These are phyloP conservation scores for Ceratina japonica DNA, from an alignment of 1,140 invertebrate genomes.

Conservation along the genomic window DNA sequence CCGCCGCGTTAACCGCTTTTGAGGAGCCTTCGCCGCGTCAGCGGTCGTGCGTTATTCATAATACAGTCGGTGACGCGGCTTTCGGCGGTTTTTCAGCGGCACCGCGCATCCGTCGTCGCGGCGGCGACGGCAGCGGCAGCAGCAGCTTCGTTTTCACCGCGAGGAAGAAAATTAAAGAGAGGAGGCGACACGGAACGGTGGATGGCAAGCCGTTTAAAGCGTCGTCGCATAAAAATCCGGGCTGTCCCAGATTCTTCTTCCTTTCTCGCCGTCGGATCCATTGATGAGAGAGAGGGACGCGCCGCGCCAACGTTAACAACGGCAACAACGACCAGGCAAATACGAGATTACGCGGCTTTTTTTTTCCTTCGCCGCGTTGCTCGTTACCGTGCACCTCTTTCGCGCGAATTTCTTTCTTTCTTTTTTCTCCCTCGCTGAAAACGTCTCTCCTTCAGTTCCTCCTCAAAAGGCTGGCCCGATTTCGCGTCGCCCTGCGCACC, in stretches of 20 bases:
- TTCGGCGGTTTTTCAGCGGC: neutral
- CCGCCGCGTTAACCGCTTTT: constrained; percentile 46
- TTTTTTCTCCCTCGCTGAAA: neutral
- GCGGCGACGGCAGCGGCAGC: too few relatives aligned
- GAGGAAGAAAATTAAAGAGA: neutral
- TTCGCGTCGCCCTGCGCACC: neutral
- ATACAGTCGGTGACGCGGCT: neutral
- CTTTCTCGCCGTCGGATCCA: constrained; percentile 20
- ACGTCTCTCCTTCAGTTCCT: neutral
- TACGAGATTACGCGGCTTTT: constrained; percentile 39
- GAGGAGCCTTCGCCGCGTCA: constrained; percentile 1
- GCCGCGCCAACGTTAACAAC: constrained; percentile 25
- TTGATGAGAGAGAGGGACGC: constrained; percentile 13
- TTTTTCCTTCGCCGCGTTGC: constrained; percentile 3
- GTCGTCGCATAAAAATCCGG: constrained; percentile 37
- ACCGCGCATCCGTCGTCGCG: constrained; percentile 4
- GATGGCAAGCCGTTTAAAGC: constrained; percentile 8
- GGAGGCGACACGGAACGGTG: neutral
- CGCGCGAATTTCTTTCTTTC: neutral
- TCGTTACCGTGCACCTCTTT: constrained; percentile 38
- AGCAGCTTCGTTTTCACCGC: constrained; percentile 4
- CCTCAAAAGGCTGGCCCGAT: constrained; percentile 22
- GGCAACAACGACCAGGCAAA: constrained; percentile 19
- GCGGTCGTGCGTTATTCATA: neutral
- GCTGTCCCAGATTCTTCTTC: constrained; percentile 42